A percentile compares a stretch with the other conserved stretches of the same genome.
Conservation (phyloP, 2,113 vertebrate genomes). For the Bufo bufo region DNA sequence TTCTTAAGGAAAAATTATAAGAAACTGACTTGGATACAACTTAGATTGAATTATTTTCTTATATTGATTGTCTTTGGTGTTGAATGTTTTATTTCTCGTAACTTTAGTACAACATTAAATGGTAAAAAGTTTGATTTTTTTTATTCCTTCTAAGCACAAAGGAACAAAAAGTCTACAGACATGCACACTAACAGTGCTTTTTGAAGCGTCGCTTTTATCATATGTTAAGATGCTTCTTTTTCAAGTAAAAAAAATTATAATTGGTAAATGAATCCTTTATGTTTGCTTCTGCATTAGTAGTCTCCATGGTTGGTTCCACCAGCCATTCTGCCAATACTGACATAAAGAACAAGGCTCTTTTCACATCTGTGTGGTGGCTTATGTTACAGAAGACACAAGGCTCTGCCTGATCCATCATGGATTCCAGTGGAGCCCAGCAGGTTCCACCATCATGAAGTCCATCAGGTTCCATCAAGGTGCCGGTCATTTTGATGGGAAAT, state of each 20-base stretch:
- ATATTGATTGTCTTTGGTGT: conserved; percentile 26
- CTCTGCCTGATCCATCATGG: too few species aligned
- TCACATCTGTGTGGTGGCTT: too few species aligned
- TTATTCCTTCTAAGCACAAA: conserved; percentile 28
- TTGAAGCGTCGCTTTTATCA: not conserved
- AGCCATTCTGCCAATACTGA: too few species aligned
- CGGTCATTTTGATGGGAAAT: too few species aligned
- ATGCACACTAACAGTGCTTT: not conserved
- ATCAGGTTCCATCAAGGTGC: too few species aligned
- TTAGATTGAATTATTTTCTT: conserved; percentile 1
- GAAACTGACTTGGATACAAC: not conserved
- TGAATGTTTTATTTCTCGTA: conserved; percentile 15
- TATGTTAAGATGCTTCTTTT: conserved; percentile 9
- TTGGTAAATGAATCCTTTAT: too few species aligned
- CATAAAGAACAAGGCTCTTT: too few species aligned
- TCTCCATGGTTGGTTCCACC: too few species aligned
- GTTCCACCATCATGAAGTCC: too few species aligned
- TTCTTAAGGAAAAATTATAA: not conserved
- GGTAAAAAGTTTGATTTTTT: not conserved
- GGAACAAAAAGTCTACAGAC: conserved; percentile 25
- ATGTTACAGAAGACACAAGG: too few species aligned
- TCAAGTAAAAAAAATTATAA: not conserved
- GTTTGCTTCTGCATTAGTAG: too few species aligned
- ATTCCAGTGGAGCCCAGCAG: too few species aligned
- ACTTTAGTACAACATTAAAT: conserved; percentile 22